Evolutionary conservation across 30 jellyfish, hydroid and myxozoan species (phyloP), one percentile per base, ranked within the genome.

Genomic region (Nemopilema nomurai): DNA sequence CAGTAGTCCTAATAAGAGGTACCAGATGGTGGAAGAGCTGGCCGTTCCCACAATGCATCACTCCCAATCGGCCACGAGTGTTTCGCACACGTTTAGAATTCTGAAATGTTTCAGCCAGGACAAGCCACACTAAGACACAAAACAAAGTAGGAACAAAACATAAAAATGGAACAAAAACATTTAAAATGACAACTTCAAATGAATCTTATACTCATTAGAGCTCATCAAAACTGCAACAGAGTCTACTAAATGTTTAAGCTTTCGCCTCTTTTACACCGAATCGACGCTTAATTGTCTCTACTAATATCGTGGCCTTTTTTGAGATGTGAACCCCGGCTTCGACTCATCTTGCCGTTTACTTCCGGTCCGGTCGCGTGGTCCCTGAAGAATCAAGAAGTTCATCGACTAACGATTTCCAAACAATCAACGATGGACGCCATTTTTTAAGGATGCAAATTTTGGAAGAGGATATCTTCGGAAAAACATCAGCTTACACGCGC

Each of bases 311-410:
- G 87, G 87, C 87, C 87, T 65, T 62, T 77, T 77, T 8, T 77
- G 87, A 57, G 87, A 76, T 67, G 77, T 77, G 31, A 52, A 77
- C 18, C 57, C 76, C 26, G 87, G 78, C 87, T 77, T 77, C 27
- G 87, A 50, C 77, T 77, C 87, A 32, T 50, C 52, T 49, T 77
- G 87, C 63, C 87, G 87, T 67, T 77, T 77, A 77, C 65, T 77
- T 24, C 87, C 87, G 62, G 71, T 77, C 65, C 25, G 83, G 51
- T 73, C 83, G 33, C 83, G 83, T 30, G 83, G 83, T 77, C 77
- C 87, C 87, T 77, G 28, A 21, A 68, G 49, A 77, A 77, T 77
- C 49, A 77, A 77, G 33, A 77, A 8, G 13, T 30, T 25, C 20
- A 63, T 49, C 77, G 77, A 19, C 87, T 62, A 16, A 77, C 69